A percentile compares a stretch with the other conserved stretches of the same genome.
These are phyloP conservation scores for Heterocephalus glaber DNA, from an alignment of 2,113 vertebrate genomes.

Conservation along the genomic window DNA sequence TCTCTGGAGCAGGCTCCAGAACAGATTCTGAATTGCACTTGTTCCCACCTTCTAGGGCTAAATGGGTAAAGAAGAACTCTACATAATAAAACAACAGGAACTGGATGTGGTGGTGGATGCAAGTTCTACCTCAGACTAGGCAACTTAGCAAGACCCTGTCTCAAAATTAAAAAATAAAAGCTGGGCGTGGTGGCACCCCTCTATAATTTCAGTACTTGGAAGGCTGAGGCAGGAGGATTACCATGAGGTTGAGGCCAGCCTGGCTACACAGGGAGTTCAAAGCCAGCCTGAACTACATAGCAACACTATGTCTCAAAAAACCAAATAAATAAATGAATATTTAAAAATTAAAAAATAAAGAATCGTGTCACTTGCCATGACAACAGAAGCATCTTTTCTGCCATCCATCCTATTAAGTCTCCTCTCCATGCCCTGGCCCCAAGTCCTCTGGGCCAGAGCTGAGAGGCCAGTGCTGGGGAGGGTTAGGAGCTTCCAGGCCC, in stretches of 20 bases:
- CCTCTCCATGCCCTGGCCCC: background rate
- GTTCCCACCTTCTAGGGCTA: background rate
- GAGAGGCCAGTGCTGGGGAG: background rate
- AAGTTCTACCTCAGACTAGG: background rate
- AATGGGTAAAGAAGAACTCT: background rate
- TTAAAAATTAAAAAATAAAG: background rate
- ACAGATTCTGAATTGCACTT: background rate
- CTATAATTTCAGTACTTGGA: background rate
- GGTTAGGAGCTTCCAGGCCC: background rate
- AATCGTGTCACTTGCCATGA: background rate
- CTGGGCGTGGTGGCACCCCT: background rate
- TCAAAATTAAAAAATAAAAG: background rate
- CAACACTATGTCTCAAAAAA: background rate
- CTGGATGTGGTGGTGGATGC: background rate
- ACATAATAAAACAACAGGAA: background rate
- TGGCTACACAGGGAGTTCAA: background rate
- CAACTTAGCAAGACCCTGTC: background rate
- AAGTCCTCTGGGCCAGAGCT: background rate
- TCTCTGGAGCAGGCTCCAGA: background rate
- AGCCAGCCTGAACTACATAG: background rate
- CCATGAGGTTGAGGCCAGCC: background rate
- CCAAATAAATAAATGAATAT: background rate
- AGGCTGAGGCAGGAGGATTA: background rate
- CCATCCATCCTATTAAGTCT: background rate
- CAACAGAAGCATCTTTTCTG: background rate